Percentiles rank a stretch among this genome's conserved stretches.
Conservation (phyloP, 1,140 invertebrate genomes). For the Coptotermes formosanus region DNA sequence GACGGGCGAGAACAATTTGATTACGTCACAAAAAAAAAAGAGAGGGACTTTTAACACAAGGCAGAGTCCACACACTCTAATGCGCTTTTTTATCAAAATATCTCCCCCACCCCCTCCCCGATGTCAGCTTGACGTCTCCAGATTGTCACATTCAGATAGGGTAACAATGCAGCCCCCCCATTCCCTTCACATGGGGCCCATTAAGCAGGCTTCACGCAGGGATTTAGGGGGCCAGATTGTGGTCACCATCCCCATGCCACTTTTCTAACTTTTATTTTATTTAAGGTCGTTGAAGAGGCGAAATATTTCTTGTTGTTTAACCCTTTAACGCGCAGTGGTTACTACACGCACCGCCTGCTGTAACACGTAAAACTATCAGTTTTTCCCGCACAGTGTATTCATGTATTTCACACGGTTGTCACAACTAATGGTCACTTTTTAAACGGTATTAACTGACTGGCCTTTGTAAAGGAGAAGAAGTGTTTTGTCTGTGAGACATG, state of each 20-base stretch:
- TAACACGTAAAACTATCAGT: no score
- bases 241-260: background rate
- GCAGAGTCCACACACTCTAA: background rate
- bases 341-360: no score
- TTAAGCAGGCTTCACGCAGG: background rate
- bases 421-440: no score
- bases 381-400: no score
- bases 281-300: no score
- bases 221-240: background rate
- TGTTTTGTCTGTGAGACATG: no score
- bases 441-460: no score
- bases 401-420: no score
- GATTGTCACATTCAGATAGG: slow-evolving; percentile 18
- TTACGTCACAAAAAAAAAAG: background rate
- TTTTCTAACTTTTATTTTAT: no score
- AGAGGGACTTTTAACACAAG: background rate
- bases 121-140: background rate
- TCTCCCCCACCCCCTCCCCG: background rate
- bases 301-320: no score
- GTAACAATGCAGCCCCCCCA: background rate
- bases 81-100: slow-evolving; percentile 17
- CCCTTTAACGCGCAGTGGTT: no score
- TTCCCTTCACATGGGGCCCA: background rate
- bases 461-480: no score
- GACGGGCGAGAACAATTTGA: background rate